Evolutionary conservation across 2,888 invertebrate genomes (phyloP).

Genomic region (Diarsia rubi): DNA sequence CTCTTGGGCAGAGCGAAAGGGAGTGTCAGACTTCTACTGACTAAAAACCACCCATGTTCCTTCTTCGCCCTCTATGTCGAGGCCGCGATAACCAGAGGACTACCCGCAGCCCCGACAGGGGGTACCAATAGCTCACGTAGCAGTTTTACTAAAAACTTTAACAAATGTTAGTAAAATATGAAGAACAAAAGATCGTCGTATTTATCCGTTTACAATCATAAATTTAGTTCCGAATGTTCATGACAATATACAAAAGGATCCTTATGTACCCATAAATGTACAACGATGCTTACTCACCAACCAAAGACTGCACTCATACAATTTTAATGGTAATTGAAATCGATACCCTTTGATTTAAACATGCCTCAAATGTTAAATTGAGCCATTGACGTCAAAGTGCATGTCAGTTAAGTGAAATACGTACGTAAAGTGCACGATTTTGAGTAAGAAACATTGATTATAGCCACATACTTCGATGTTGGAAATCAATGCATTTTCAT

Average conservation of each 20-base stretch:
- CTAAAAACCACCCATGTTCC: no score
- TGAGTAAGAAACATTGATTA: slow-evolving; percentile 19
- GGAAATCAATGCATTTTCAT: not conserved
- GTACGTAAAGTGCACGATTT: slow-evolving; percentile 7
- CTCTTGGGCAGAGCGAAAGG: no score
- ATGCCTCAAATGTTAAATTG: slow-evolving; percentile 50
- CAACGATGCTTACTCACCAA: not conserved
- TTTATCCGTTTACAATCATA: not conserved
- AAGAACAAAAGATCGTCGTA: not conserved
- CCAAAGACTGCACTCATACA: slow-evolving; percentile 29
- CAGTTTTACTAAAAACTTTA: not conserved
- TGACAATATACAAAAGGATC: slow-evolving; percentile 2
- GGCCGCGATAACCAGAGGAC: no score
- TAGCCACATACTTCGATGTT: not conserved
- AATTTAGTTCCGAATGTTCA: slow-evolving; percentile 10
- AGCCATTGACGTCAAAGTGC: slow-evolving; percentile 17
- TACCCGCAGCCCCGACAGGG: no score
- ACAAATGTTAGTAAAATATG: not conserved
- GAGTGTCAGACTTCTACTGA: no score
- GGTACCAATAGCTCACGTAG: not conserved
- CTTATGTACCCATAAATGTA: not conserved
- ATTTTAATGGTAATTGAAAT: slow-evolving; percentile 45
- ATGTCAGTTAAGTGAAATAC: slow-evolving; percentile 12
- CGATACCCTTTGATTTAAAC: slow-evolving; percentile 44
- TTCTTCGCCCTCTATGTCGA: no score